Base-by-base conservation (phyloP, 2,113 vertebrate species). In the Sula dactylatra region DNA sequence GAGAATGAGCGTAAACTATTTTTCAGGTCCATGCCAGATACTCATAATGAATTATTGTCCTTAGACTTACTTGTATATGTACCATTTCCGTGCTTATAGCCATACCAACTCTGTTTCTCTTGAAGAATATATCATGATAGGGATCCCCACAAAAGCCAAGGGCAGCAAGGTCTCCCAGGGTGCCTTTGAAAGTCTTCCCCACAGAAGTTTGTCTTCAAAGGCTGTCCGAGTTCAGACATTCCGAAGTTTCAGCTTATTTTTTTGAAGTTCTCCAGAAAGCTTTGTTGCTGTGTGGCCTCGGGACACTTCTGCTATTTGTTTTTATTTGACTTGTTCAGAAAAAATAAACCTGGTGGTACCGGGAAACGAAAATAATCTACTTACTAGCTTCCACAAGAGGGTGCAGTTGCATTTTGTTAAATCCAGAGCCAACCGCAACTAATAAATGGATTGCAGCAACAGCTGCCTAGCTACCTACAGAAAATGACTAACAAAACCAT, bases 391-490 rank as follows among this genome's bases (percentile, higher is more conserved):
- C 97, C 97, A 93, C 88, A 55, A 96, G 97, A 93, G 95, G 95
- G 96, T 90, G 97, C 92, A 88, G 85, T 90, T 90, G 93, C n/a
- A 77, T 90, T 93, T 89, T 66, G 55, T 62, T 90, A 88, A 90
- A 67, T 64, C 25, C 52, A 9, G 54, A 88, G 74, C 16, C 49
- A 79, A 62, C 17, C 0, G 1, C 73, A 58, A 40, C 31, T 69
- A 56, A 32, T 13, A 74, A 55, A 88, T 0, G 8, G 55, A 54
- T 76, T 80, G 79, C 49, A 58, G 82, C 34, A 92, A 76, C 32
- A 94, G 93, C 91, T 87, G 82, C 70, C 65, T 65, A 36, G 45
- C 70, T 94, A 76, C 82, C 79, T 77, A 82, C 88, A 90, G 74
- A 82, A 82, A 94, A 93, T 86, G 62, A 92, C 90, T 92, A 91